These are phyloP conservation scores for Oryzias sinensis DNA, from an alignment of 2,797 vertebrate species.

Conservation along the genomic window DNA sequence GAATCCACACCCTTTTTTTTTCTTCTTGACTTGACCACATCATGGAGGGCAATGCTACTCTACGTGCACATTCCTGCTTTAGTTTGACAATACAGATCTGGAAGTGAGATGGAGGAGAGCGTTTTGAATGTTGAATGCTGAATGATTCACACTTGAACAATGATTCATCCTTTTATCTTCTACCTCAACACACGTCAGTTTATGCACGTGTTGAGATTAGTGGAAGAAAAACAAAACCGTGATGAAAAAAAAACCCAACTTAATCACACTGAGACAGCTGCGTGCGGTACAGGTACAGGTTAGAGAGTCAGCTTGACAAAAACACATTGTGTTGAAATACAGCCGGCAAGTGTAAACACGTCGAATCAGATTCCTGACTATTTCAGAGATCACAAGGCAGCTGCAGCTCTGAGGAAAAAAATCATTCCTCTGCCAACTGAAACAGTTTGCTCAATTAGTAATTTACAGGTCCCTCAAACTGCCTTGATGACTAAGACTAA, in stretches of 20 bases:
- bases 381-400: too few relatives aligned
- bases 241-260: slow-evolving; percentile 2
- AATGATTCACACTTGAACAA: slow-evolving; percentile 15
- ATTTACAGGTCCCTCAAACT: too few relatives aligned
- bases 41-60: slow-evolving; percentile 19
- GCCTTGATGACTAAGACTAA: too few relatives aligned
- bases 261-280: neutral
- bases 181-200: slow-evolving; percentile 43
- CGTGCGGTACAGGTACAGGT: neutral
- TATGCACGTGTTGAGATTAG: slow-evolving; percentile 5
- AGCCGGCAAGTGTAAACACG: too few relatives aligned
- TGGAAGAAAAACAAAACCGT: neutral
- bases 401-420: too few relatives aligned
- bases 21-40: slow-evolving; percentile 12
- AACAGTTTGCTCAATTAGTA: too few relatives aligned
- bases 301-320: neutral
- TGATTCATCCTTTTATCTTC: slow-evolving; percentile 46
- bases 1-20: neutral
- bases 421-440: too few relatives aligned
- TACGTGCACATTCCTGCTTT: slow-evolving; percentile 12
- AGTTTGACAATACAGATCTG: slow-evolving; percentile 26
- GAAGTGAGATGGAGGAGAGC: slow-evolving; percentile 11
- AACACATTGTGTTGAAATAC: too few relatives aligned
- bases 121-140: neutral
- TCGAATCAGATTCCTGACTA: too few relatives aligned